Conservation (phyloP, 2,797 vertebrate species). For the Nasua narica region DNA sequence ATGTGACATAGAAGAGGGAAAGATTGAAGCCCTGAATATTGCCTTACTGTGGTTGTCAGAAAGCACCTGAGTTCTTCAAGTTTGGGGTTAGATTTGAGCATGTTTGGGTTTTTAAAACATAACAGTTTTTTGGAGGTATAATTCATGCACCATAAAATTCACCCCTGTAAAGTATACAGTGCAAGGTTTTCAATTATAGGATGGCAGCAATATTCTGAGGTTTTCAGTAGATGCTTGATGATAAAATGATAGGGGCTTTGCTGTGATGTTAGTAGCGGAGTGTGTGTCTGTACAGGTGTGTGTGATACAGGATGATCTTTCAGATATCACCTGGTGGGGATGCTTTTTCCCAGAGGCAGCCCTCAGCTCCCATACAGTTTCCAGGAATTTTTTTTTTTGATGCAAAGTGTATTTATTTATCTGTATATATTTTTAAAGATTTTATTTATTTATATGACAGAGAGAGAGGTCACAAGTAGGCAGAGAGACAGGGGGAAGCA, state of each 20-base stretch:
- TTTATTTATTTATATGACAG: too few species aligned
- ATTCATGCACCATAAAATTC: background rate
- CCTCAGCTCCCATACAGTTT: background rate
- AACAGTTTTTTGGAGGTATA: background rate
- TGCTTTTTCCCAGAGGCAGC: background rate
- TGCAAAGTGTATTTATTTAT: background rate
- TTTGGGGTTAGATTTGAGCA: background rate
- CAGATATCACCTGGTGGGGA: background rate
- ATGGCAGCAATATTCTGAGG: background rate
- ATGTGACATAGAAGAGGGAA: constrained; percentile 50
- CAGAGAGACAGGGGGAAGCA: too few species aligned
- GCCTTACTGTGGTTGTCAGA: background rate
- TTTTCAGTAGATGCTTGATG: background rate
- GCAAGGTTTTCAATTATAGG: background rate
- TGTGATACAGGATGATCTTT: background rate
- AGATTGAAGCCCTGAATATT: constrained; percentile 60
- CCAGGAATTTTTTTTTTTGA: background rate
- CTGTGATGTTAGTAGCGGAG: background rate
- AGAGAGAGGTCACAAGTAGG: too few species aligned
- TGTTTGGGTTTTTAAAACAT: background rate
- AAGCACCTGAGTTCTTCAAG: background rate
- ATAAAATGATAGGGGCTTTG: background rate
- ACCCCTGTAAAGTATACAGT: too few species aligned
- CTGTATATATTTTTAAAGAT: too few species aligned
- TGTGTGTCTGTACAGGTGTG: background rate